Evolutionary conservation across 2,888 invertebrate species (phyloP), one percentile per base, ranked within the genome.

Genomic region (Mythimna impura): DNA sequence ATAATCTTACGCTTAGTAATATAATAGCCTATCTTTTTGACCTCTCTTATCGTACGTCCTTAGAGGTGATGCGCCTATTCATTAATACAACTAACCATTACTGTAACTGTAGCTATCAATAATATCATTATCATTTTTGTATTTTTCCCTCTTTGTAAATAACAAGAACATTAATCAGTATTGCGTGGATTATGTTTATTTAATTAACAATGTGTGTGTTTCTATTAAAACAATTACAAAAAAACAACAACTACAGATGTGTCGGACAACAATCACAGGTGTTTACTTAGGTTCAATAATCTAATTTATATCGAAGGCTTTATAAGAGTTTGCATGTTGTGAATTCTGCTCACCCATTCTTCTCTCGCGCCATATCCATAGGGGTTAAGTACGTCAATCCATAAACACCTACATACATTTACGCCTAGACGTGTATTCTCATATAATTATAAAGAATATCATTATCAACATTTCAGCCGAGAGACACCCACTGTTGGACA

Each of bases 141-240:
- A n/a, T 58, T 64, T 63, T 71, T 55, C 12, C 58, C 6, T 57
- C 17, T 50, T 65, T 61, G 17, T 60, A 40, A 54, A 67, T 43
- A 65, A 80, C 52, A 71, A 68, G 66, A 63, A 40, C 34, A 54
- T 65, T 55, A 69, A 70, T 80, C 30, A 66, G 55, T 66, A 50
- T 69, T 63, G 66, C 43, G 36, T 54, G 9, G 25, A 40, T 66
- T 75, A 17, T 17, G 57, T 71, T 61, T 43, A 50, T 73, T 47
- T 54, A 20, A 40, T 54, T 0, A 58, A 73, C 75, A 60, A 52
- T 66, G 12, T 60, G 10, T 10, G 17, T 54, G 12, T 43, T 54
- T 71, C 4, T 71, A 57, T 57, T 10, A 12, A 64, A 2, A 52
- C 10, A 30, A 22, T 12, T 8, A 17, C 4, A 73, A 30, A 30